These are phyloP conservation scores for Panthera tigris DNA, from an alignment of 2,113 vertebrate genomes.

Conservation along the genomic window DNA sequence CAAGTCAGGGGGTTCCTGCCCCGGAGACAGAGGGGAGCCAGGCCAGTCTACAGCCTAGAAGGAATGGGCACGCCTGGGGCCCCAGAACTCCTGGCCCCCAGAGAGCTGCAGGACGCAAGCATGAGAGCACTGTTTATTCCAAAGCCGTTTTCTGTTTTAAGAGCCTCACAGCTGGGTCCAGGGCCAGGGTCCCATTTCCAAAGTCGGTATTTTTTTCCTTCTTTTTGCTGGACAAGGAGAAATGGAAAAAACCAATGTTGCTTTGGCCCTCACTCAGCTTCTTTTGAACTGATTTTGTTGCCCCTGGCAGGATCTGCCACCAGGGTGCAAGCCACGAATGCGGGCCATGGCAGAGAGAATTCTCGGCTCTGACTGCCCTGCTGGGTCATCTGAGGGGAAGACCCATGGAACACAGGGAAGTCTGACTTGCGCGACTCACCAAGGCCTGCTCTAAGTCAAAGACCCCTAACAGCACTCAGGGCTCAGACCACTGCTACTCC, in stretches of 20 bases:
- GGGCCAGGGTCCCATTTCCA: neutral
- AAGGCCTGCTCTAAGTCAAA: neutral
- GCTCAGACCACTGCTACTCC: neutral
- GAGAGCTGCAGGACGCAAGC: neutral
- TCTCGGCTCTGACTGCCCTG: neutral
- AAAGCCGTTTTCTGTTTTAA: neutral
- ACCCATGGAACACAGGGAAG: neutral
- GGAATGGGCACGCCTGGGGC: neutral
- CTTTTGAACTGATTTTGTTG: neutral
- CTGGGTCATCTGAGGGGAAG: neutral
- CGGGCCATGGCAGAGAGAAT: neutral
- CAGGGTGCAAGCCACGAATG: neutral
- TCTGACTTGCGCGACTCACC: neutral
- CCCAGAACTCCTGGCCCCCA: too few relatives aligned
- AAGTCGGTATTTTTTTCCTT: neutral
- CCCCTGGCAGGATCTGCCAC: neutral
- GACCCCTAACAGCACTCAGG: neutral
- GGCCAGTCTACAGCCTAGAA: neutral
- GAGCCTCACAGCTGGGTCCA: neutral
- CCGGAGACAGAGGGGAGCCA: neutral
- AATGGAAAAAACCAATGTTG: neutral
- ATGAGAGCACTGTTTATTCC: neutral
- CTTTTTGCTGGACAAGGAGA: constrained; percentile 4
- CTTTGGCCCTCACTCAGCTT: neutral
- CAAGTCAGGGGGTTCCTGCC: neutral